Evolutionary conservation across 1,140 invertebrate genomes (phyloP).

Genomic region (Drosophila arawakana): DNA sequence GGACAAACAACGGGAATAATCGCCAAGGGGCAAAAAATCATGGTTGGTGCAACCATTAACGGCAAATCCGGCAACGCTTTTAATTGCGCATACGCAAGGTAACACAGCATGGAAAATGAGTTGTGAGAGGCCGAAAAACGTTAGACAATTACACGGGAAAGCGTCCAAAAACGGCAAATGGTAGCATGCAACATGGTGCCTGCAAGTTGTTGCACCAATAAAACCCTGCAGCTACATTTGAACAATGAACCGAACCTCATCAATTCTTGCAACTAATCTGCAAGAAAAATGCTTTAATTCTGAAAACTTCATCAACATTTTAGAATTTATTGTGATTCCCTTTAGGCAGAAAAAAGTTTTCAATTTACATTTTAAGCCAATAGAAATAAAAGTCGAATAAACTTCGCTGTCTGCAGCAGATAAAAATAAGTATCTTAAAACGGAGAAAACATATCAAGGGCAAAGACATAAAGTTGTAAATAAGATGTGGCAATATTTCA

Average conservation of each 20-base stretch:
- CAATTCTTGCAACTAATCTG: background rate
- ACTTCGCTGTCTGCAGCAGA: background rate
- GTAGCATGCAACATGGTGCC: conserved; percentile 7
- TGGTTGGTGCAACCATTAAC: conserved; percentile 68
- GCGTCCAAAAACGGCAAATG: conserved; percentile 7
- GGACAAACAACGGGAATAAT: conserved; percentile 42
- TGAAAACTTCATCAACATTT: no score
- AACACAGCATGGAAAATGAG: conserved; percentile 68
- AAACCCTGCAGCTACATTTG: background rate
- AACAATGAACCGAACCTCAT: conserved; percentile 2
- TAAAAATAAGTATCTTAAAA: no score
- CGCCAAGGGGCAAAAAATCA: conserved; percentile 51
- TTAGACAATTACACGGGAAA: conserved; percentile 14
- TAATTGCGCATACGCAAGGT: conserved; percentile 71
- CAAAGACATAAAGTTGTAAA: conserved; percentile 10
- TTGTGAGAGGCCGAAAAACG: conserved; percentile 47
- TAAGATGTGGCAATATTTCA: conserved; percentile 21
- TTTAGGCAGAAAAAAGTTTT: no score
- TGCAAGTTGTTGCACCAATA: background rate
- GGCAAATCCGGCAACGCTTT: conserved; percentile 78
- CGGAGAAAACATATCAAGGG: background rate
- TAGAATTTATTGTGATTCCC: no score
- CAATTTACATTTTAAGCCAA: no score
- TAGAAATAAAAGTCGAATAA: background rate
- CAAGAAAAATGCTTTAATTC: background rate